Conservation (phyloP, 2,113 vertebrate species). For the Chascanopsetta lugubris region DNA sequence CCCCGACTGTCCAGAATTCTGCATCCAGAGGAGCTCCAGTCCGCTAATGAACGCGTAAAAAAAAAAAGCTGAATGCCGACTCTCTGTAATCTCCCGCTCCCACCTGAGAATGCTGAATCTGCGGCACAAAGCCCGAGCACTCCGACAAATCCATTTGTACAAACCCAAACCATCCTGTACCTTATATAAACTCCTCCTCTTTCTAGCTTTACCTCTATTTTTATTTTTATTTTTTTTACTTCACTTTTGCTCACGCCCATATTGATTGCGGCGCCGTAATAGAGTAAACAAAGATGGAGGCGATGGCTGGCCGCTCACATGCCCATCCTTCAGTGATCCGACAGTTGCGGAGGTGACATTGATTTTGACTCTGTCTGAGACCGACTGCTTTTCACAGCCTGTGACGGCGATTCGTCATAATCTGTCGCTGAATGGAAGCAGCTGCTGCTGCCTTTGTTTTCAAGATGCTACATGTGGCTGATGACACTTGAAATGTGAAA, state of each 20-base stretch:
- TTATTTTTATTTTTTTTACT: too few species aligned
- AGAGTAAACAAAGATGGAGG: conserved; percentile 5
- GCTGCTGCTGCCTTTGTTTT: conserved; percentile 33
- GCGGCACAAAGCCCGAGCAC: conserved; percentile 34
- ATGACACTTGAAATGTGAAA: conserved; percentile 33
- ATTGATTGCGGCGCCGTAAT: conserved; percentile 7
- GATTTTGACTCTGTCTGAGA: conserved; percentile 27
- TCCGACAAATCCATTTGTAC: conserved; percentile 57
- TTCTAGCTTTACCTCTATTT: background rate
- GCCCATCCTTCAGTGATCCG: conserved; percentile 14
- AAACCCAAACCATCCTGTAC: conserved; percentile 36
- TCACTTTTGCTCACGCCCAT: background rate
- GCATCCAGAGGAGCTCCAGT: conserved; percentile 27
- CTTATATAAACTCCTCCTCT: conserved; percentile 26
- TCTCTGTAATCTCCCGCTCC: conserved; percentile 51
- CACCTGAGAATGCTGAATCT: conserved; percentile 60
- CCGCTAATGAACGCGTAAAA: conserved; percentile 27
- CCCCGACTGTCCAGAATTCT: conserved; percentile 14
- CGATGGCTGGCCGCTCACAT: conserved; percentile 3
- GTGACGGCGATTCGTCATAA: background rate
- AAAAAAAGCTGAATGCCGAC: conserved; percentile 31
- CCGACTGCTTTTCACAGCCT: conserved; percentile 16
- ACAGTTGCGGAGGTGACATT: conserved; percentile 19
- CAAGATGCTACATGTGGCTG: conserved; percentile 3
- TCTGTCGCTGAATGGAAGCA: conserved; percentile 29